Percentiles rank a stretch among this genome's conserved stretches.
These are phyloP conservation scores for Lineus longissimus DNA, from an alignment of 1,140 invertebrate genomes.

Conservation along the genomic window DNA sequence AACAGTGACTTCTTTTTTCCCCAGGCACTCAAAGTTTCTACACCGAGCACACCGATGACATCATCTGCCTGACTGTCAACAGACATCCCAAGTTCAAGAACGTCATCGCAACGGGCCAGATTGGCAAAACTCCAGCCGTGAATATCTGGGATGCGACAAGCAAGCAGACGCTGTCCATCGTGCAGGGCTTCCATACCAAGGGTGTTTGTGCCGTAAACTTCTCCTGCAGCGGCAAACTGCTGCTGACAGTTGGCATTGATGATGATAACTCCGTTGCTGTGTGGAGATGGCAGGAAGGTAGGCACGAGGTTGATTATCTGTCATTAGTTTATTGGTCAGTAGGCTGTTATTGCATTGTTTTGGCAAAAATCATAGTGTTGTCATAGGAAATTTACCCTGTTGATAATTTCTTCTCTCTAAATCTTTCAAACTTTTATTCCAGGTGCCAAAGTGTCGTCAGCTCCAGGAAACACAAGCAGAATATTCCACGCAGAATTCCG, in stretches of 20 bases:
- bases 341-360: too few species aligned
- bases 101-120: conserved; percentile 52
- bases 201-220: conserved; percentile 52
- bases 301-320: too few species aligned
- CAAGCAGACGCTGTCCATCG: conserved; percentile 47
- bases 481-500: conserved; percentile 54
- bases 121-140: conserved; percentile 45
- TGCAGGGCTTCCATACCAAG: conserved; percentile 41
- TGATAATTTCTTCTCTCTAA: neutral
- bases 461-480: conserved; percentile 38
- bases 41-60: conserved; percentile 54
- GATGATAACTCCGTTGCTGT: conserved; percentile 47
- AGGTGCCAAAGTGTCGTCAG: conserved; percentile 44
- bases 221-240: conserved; percentile 51
- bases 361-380: neutral
- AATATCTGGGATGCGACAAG: conserved; percentile 50
- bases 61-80: conserved; percentile 53
- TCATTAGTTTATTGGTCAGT: too few species aligned
- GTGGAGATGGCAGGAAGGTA: conserved; percentile 55
- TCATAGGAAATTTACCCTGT: neutral
- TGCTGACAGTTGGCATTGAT: conserved; percentile 50
- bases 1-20: conserved; percentile 10
- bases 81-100: conserved; percentile 49
- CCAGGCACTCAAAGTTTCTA: conserved; percentile 54
- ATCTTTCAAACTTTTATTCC: too few species aligned